Conservation (phyloP, 2,113 vertebrate species). For the Phalacrocorax pelagicus region DNA sequence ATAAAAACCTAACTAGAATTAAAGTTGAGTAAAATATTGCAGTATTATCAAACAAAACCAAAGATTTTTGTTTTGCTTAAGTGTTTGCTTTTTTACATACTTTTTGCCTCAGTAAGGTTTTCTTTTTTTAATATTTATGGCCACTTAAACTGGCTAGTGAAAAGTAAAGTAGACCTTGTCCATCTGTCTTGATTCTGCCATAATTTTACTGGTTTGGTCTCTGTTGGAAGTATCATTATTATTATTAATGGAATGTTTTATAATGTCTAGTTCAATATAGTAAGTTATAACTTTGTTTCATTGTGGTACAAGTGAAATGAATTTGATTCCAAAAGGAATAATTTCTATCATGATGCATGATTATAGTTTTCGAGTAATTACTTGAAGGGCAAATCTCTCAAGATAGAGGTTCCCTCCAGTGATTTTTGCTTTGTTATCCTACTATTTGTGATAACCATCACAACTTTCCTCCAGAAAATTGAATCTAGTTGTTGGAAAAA, state of each 20-base stretch:
- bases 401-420: not conserved
- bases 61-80: not conserved
- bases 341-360: not conserved
- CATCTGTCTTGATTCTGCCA: not conserved
- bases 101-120: not conserved
- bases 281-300: not conserved
- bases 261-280: not conserved
- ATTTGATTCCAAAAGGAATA: not conserved
- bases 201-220: not conserved
- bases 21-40: conserved; percentile 88
- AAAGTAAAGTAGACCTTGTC: not conserved
- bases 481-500: not conserved
- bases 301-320: not conserved
- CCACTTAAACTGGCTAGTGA: not conserved
- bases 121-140: not conserved
- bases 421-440: not conserved
- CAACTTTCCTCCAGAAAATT: not conserved
- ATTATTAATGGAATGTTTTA: not conserved
- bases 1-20: conserved; percentile 83
- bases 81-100: not conserved
- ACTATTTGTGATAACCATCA: not conserved
- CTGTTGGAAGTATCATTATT: not conserved
- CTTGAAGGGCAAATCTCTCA: not conserved
- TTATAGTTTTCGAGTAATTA: not conserved
- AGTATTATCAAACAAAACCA: not conserved